phyloP scores from a whole-genome alignment of 23 tunicate species.

The Ascidia mentula region DNA sequence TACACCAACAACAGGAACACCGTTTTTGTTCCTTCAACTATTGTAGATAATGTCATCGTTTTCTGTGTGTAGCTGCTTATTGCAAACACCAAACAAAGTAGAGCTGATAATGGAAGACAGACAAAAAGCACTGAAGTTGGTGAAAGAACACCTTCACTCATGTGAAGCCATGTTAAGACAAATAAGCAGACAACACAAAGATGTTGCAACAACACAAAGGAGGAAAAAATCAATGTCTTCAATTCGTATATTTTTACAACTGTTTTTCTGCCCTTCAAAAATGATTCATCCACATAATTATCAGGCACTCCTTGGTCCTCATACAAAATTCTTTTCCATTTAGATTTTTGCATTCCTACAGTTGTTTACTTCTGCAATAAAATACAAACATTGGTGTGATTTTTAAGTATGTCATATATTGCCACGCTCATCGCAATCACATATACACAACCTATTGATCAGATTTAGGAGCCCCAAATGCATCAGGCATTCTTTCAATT shows the following conservation, averaged over 20 bases:
- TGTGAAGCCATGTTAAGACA: constrained; percentile 66
- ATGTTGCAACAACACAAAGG: constrained; percentile 65
- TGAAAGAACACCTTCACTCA: constrained; percentile 37
- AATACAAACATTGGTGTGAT: too few relatives aligned
- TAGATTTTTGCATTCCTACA: too few relatives aligned
- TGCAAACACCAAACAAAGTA: constrained; percentile 40
- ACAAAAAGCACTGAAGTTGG: constrained; percentile 27
- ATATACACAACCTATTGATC: constrained; percentile 41
- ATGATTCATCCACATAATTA: constrained; percentile 67
- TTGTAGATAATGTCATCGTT: background rate
- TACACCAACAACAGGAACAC: constrained; percentile 51
- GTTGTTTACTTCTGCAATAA: too few relatives aligned
- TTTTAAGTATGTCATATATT: too few relatives aligned
- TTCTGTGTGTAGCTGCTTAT: background rate
- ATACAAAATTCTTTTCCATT: constrained; percentile 75
- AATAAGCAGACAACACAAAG: constrained; percentile 55
- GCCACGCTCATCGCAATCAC: background rate
- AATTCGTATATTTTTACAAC: constrained; percentile 45
- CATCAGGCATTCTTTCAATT: constrained; percentile 99
- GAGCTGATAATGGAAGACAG: background rate
- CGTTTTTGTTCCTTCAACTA: constrained; percentile 40
- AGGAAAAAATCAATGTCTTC: constrained; percentile 41
- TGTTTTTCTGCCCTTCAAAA: constrained; percentile 49
- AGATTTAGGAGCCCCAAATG: constrained; percentile 91
- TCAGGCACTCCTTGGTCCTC: constrained; percentile 75